These are phyloP conservation scores for Pomatostomus ruficeps DNA, from an alignment of 2,113 vertebrate genomes.

Conservation along the genomic window DNA sequence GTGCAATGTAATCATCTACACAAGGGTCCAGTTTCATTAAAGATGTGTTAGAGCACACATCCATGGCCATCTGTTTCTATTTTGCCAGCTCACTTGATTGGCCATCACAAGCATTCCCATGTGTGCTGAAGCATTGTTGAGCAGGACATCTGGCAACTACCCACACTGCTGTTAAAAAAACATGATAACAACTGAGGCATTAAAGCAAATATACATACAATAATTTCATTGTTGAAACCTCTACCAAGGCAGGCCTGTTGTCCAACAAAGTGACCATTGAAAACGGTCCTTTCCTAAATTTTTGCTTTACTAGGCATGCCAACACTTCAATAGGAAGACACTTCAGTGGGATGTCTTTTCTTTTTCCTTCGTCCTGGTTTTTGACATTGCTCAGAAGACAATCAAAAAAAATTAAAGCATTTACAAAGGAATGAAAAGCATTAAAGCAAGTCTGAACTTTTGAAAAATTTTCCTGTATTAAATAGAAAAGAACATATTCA, in stretches of 20 bases:
- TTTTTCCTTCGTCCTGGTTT: neutral
- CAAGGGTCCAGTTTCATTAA: constrained; percentile 18
- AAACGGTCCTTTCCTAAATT: neutral
- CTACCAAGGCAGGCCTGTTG: neutral
- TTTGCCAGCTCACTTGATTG: constrained; percentile 68
- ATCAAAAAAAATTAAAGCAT: constrained; percentile 1
- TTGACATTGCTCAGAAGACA: constrained; percentile 9
- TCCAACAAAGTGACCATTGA: neutral
- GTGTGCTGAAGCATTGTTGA: constrained; percentile 65
- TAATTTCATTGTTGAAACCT: constrained; percentile 58
- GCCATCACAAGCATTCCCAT: constrained; percentile 74
- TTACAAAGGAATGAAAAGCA: constrained; percentile 44
- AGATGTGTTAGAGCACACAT: constrained; percentile 68
- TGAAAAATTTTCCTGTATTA: constrained; percentile 41
- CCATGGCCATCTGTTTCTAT: constrained; percentile 70
- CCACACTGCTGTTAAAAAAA: constrained; percentile 57
- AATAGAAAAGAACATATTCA: constrained; percentile 21
- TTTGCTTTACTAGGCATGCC: neutral
- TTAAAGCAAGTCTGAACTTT: constrained; percentile 17
- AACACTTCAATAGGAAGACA: neutral
- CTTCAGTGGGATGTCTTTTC: neutral
- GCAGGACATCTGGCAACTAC: constrained; percentile 72
- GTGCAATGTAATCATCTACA: neutral
- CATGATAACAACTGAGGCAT: constrained; percentile 72
- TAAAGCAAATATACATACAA: constrained; percentile 66